These are phyloP conservation scores for Actias luna DNA, from an alignment of 2,888 invertebrate species.

Conservation along the genomic window DNA sequence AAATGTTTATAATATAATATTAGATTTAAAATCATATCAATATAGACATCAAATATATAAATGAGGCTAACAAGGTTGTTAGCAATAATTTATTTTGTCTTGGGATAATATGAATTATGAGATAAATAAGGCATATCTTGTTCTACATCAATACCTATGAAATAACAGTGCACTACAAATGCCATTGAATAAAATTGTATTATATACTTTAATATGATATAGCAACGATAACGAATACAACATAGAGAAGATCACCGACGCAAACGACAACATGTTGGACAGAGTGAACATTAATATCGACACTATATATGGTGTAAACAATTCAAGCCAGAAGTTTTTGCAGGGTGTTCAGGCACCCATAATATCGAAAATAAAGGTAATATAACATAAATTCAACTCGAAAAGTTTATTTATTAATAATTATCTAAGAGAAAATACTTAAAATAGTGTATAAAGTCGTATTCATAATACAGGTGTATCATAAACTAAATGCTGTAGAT, in stretches of 20 bases:
- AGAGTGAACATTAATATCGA: conserved; percentile 89
- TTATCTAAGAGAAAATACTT: too few relatives aligned
- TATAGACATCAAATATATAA: background rate
- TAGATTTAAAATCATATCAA: background rate
- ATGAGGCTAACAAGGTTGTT: background rate
- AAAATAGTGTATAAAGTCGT: too few relatives aligned
- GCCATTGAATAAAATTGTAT: conserved; percentile 1
- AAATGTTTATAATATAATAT: too few relatives aligned
- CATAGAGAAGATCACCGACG: conserved; percentile 88
- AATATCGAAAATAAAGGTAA: conserved; percentile 61
- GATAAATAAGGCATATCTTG: background rate
- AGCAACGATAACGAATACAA: conserved; percentile 55
- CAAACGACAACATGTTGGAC: conserved; percentile 92
- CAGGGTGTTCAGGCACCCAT: conserved; percentile 39
- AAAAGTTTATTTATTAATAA: too few relatives aligned
- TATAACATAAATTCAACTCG: background rate
- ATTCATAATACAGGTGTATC: too few relatives aligned
- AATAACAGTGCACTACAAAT: background rate
- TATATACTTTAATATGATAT: conserved; percentile 13
- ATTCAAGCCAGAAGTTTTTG: conserved; percentile 31
- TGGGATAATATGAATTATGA: background rate
- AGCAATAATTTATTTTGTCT: background rate
- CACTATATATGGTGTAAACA: conserved; percentile 69
- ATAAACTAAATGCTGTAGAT: too few relatives aligned
- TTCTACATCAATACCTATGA: background rate